These are phyloP conservation scores for Eueides isabella DNA, from an alignment of 1,140 invertebrate genomes.

Conservation along the genomic window DNA sequence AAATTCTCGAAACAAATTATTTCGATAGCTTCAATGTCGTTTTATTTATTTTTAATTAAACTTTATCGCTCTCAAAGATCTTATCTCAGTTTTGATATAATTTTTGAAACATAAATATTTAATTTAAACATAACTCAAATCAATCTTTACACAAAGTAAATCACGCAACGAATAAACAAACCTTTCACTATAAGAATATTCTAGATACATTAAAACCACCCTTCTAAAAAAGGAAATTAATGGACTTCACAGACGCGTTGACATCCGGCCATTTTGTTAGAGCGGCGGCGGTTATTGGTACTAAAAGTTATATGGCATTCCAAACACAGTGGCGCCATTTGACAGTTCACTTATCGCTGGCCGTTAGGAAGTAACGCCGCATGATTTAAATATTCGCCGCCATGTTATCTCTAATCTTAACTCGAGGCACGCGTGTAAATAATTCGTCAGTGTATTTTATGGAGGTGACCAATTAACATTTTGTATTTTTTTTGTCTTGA, in stretches of 20 bases:
- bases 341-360: conserved; percentile 50
- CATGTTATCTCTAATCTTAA: conserved; percentile 52
- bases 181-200: conserved; percentile 1
- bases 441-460: conserved; percentile 23
- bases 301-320: conserved; percentile 9
- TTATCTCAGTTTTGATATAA: too few relatives aligned
- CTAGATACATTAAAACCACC: conserved; percentile 38
- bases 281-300: conserved; percentile 33
- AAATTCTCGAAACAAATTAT: too few relatives aligned
- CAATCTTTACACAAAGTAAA: background rate
- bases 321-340: conserved; percentile 36
- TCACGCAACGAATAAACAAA: conserved; percentile 14
- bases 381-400: conserved; percentile 65
- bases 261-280: conserved; percentile 48
- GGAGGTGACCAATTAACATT: conserved; percentile 4
- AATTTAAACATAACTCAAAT: background rate
- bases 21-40: too few relatives aligned
- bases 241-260: conserved; percentile 56
- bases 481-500: conserved; percentile 4
- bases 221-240: conserved; percentile 73
- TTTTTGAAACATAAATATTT: background rate
- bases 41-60: too few relatives aligned
- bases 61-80: too few relatives aligned
- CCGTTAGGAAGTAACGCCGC: conserved; percentile 53
- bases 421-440: conserved; percentile 54